Evolutionary conservation across 2,888 invertebrate genomes (phyloP).

Genomic region (Tenthredo amoena): DNA sequence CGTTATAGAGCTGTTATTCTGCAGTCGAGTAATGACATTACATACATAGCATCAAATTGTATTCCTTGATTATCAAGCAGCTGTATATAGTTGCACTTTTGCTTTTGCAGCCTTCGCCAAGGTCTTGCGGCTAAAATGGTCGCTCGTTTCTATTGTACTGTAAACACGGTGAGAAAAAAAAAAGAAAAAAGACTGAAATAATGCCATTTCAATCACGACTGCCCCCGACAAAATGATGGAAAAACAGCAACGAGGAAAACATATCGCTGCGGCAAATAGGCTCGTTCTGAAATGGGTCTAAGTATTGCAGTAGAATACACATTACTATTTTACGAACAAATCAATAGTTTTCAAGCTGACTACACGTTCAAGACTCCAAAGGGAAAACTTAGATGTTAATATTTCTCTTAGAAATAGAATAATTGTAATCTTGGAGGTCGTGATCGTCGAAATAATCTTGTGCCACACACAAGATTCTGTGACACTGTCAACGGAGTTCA

Average conservation of each 20-base stretch:
- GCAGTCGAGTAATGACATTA: neutral
- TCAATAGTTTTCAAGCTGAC: neutral
- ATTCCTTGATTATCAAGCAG: conserved; percentile 24
- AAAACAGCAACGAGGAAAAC: neutral
- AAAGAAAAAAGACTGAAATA: neutral
- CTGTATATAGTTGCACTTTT: too few relatives aligned
- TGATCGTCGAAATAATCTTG: neutral
- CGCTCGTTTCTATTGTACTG: neutral
- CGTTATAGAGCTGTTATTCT: neutral
- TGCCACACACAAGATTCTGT: neutral
- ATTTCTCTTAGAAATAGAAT: neutral
- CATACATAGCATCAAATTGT: neutral
- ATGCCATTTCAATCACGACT: neutral
- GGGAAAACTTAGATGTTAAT: neutral
- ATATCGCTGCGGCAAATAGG: neutral
- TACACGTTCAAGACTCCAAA: neutral
- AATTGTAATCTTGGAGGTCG: neutral
- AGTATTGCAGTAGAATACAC: neutral
- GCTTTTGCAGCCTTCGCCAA: neutral
- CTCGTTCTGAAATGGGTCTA: neutral
- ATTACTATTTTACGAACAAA: neutral
- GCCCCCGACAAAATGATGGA: neutral
- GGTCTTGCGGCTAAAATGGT: neutral
- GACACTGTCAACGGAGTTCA: neutral
- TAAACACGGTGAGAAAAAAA: neutral